Evolutionary conservation across 30 jellyfish, hydroid and myxozoan genomes (phyloP).

Genomic region (Turritopsis dohrnii): DNA sequence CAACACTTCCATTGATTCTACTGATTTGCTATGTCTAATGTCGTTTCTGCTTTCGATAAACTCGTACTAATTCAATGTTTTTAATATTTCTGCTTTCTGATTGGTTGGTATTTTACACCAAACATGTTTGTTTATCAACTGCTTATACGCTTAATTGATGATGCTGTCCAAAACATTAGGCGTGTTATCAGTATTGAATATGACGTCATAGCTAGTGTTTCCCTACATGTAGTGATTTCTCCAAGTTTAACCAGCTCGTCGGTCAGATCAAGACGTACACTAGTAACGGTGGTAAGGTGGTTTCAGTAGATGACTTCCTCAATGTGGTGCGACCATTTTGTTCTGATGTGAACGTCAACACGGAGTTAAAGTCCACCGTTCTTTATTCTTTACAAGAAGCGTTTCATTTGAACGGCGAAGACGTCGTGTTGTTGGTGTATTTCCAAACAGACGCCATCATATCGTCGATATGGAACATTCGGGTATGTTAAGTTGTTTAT

Average conservation of each 20-base stretch:
- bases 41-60: too few relatives aligned
- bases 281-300: constrained; percentile 39
- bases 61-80: too few relatives aligned
- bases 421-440: constrained; percentile 50
- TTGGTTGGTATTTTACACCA: too few relatives aligned
- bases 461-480: constrained; percentile 47
- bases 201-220: too few relatives aligned
- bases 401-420: constrained; percentile 68
- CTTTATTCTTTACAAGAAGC: constrained; percentile 53
- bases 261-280: constrained; percentile 38
- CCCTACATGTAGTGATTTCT: not conserved
- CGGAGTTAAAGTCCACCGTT: constrained; percentile 51
- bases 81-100: too few relatives aligned
- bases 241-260: constrained; percentile 9
- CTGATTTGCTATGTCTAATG: too few relatives aligned
- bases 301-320: constrained; percentile 62
- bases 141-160: too few relatives aligned
- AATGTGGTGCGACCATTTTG: constrained; percentile 81
- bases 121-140: too few relatives aligned
- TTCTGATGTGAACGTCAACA: constrained; percentile 46
- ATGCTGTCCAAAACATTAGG: too few relatives aligned
- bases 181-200: too few relatives aligned
- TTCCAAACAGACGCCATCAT: constrained; percentile 73
- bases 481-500: constrained; percentile 29
- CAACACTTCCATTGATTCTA: too few relatives aligned